Base-by-base conservation (phyloP, 2,113 vertebrate genomes). In the Macquaria ambigua region DNA sequence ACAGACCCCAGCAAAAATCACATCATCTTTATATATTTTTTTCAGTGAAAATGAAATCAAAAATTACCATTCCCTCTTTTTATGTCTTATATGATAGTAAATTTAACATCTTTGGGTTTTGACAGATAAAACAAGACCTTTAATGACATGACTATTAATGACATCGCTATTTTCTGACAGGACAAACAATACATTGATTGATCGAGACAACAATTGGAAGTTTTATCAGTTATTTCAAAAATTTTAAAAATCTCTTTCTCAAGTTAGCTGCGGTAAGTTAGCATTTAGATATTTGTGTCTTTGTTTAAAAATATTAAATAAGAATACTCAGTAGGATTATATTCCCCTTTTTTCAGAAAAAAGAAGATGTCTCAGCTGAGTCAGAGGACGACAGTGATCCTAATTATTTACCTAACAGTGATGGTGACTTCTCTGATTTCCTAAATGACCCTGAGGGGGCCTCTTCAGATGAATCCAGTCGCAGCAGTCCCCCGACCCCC, bases 341-440 rank as follows among this genome's bases (percentile, higher is more conserved):
- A 41, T 23, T 41, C 6, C 1, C 4, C 14, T 31, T 53, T 28
- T 63, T 79, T 23, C 41, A 92, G 90, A 66, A 83, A 76, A 70
- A 59, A 41, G 86, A 85, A 28, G 14, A 34, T 41, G 4, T 11
- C 8, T 83, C 71, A 14, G 64, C 9, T 0, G 46, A 50, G 20
- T 84, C 84, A 12, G 87, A 39, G 1, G 86, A 83, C 0, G 79
- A 80, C 0, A 12, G 31, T 28, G 79, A 85, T 43, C n/a, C 70
- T 1, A 86, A 84, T 56, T 88, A 81, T 72, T 6, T 11, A 0
- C 88, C 84, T 2, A 21, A 41, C 2, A 71, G 43, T 34, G 86
- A 87, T 1, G 46, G 7, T 0, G 84, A 87, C 23, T 8, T 68
- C 6, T 92, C 88, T 3, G 86, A 89, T 10, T 16, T n/a, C 25